Evolutionary conservation across 2,113 vertebrate species (phyloP).

Genomic region (Stictonetta naevosa): DNA sequence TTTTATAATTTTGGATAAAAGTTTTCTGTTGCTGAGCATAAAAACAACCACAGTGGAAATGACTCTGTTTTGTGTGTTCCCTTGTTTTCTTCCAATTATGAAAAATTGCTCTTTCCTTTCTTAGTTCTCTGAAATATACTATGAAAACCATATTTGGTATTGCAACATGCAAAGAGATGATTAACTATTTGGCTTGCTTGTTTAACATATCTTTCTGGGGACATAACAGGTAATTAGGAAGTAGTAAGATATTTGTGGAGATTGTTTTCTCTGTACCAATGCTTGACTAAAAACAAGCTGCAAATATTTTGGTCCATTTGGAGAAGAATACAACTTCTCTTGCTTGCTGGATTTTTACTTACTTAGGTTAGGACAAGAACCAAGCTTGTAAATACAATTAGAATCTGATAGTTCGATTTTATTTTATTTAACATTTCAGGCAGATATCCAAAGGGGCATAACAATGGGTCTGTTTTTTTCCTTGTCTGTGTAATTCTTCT

Average conservation of each 20-base stretch:
- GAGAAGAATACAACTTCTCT: not conserved
- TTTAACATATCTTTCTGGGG: not conserved
- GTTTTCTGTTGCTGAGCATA: not conserved
- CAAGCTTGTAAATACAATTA: not conserved
- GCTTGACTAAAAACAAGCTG: not conserved
- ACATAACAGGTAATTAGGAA: not conserved
- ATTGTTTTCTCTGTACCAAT: not conserved
- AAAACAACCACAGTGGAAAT: not conserved
- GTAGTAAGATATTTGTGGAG: not conserved
- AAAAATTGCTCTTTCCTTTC: not conserved
- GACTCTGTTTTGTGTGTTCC: not conserved
- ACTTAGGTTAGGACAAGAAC: not conserved
- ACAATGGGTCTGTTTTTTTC: not conserved
- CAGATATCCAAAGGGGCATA: not conserved
- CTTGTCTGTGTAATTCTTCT: not conserved
- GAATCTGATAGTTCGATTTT: not conserved
- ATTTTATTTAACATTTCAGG: not conserved
- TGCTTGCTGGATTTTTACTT: not conserved
- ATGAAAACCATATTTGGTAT: not conserved
- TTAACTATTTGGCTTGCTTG: not conserved
- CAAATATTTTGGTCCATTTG: not conserved
- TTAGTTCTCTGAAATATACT: not conserved
- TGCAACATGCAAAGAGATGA: not conserved
- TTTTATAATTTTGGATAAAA: not conserved
- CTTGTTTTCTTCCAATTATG: not conserved